A percentile compares a stretch with the other conserved stretches of the same genome.
Conservation (phyloP, 2,888 invertebrate genomes). For the Brachypterus glaber region DNA sequence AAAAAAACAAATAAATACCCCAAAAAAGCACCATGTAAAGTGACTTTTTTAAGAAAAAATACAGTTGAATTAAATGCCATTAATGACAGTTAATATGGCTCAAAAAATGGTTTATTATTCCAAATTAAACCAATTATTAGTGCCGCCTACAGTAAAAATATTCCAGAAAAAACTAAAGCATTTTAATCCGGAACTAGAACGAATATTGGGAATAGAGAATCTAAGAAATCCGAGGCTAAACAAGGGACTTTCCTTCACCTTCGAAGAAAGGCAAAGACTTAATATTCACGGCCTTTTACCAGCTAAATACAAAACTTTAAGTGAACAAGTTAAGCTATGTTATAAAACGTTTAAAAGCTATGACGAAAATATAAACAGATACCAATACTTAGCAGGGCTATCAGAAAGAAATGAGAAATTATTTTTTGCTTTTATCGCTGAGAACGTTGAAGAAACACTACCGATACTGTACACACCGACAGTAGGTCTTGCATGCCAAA, state of each 20-base stretch:
- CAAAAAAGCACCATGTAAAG: too few relatives aligned
- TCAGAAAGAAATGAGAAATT: constrained; percentile 92
- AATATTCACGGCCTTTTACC: constrained; percentile 96
- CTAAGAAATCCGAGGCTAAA: not conserved
- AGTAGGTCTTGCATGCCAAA: constrained; percentile 95
- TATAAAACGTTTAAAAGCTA: constrained; percentile 73
- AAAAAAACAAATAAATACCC: too few relatives aligned
- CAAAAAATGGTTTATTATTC: too few relatives aligned
- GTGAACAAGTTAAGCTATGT: constrained; percentile 78
- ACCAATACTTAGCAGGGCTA: constrained; percentile 85
- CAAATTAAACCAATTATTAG: too few relatives aligned
- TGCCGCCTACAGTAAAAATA: too few relatives aligned
- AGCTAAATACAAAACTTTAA: constrained; percentile 77
- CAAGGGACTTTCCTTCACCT: constrained; percentile 90
- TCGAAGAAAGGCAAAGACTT: constrained; percentile 86
- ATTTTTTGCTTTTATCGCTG: constrained; percentile 82
- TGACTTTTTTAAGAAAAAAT: too few relatives aligned
- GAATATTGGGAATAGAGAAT: too few relatives aligned
- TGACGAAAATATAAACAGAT: constrained; percentile 86
- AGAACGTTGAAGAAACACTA: constrained; percentile 87
- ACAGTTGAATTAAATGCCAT: too few relatives aligned
- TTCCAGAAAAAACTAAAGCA: too few relatives aligned
- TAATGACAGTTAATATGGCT: too few relatives aligned
- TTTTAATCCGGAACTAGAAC: too few relatives aligned
- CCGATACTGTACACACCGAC: constrained; percentile 99